Conservation (phyloP, 2,888 invertebrate genomes). For the Venustoraphidia nigricollis region DNA sequence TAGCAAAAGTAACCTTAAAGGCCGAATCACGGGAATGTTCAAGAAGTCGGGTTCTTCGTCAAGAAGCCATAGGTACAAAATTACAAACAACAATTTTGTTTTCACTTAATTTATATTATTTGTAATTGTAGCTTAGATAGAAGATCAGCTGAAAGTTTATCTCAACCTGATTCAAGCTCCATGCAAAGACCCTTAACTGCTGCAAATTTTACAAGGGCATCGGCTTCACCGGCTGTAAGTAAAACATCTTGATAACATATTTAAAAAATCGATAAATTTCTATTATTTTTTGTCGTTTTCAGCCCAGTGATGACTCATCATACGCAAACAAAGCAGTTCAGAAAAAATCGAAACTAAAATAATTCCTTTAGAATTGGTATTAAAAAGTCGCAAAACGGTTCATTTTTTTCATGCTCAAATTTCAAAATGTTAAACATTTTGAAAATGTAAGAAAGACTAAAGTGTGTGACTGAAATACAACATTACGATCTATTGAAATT, state of each 20-base stretch:
- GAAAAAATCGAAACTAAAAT: too few species aligned
- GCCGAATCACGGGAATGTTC: slow-evolving; percentile 70
- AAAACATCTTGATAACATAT: slow-evolving; percentile 7
- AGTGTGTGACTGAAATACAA: too few species aligned
- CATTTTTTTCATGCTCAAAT: too few species aligned
- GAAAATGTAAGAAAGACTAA: too few species aligned
- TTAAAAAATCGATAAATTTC: not conserved
- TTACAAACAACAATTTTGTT: slow-evolving; percentile 2
- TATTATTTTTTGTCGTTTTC: too few species aligned
- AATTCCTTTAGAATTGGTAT: too few species aligned
- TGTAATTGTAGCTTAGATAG: slow-evolving; percentile 4
- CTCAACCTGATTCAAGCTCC: slow-evolving; percentile 24
- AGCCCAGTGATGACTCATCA: too few species aligned
- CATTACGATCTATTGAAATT: too few species aligned
- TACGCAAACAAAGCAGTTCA: too few species aligned
- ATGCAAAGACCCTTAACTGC: slow-evolving; percentile 37
- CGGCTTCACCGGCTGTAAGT: slow-evolving; percentile 19
- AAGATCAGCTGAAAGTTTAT: slow-evolving; percentile 14
- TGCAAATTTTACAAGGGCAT: slow-evolving; percentile 37
- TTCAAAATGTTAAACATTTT: too few species aligned
- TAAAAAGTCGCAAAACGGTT: too few species aligned
- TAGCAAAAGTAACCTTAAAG: slow-evolving; percentile 64
- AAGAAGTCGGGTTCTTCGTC: slow-evolving; percentile 48
- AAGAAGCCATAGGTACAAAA: slow-evolving; percentile 47
- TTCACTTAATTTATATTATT: not conserved